Percentiles rank a stretch among this genome's conserved stretches.
phyloP scores from a whole-genome alignment of 2,888 invertebrate species.

The Aleiodes leptofemur region DNA sequence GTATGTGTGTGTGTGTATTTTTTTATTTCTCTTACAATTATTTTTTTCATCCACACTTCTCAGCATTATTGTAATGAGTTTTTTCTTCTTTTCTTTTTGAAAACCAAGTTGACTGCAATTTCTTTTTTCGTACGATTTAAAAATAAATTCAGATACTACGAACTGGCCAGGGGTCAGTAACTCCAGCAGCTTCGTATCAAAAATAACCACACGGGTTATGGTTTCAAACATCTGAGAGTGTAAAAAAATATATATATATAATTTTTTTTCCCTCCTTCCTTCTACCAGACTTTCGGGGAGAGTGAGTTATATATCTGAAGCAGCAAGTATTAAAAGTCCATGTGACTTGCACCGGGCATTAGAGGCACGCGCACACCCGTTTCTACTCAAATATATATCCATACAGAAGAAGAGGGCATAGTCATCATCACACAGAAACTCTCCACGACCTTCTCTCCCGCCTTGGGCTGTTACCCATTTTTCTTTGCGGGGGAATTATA shows the following conservation, averaged over 20 bases:
- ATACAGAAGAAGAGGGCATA: neutral
- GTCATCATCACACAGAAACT: neutral
- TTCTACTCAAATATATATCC: neutral
- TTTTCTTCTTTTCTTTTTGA: too few species aligned
- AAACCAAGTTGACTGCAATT: neutral
- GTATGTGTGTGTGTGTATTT: neutral
- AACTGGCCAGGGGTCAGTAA: slow-evolving; percentile 75
- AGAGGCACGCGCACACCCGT: slow-evolving; percentile 33
- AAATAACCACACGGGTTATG: slow-evolving; percentile 51
- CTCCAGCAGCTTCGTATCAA: slow-evolving; percentile 60
- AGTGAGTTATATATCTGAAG: too few species aligned
- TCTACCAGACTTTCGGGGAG: neutral
- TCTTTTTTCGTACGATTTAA: slow-evolving; percentile 1
- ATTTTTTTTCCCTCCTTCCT: slow-evolving; percentile 39
- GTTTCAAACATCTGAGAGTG: slow-evolving; percentile 43
- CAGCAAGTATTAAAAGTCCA: slow-evolving; percentile 20
- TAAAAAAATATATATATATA: slow-evolving; percentile 48
- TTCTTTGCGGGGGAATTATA: slow-evolving; percentile 44
- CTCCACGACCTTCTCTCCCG: slow-evolving; percentile 47
- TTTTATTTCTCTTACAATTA: slow-evolving; percentile 5
- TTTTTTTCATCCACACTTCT: neutral
- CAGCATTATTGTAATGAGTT: too few species aligned
- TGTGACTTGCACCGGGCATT: slow-evolving; percentile 24
- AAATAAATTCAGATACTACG: slow-evolving; percentile 57
- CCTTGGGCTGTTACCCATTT: slow-evolving; percentile 48